Percentiles rank a stretch among this genome's conserved stretches.
Conservation (phyloP, 2,888 invertebrate genomes). For the Galerucella nymphaeae region DNA sequence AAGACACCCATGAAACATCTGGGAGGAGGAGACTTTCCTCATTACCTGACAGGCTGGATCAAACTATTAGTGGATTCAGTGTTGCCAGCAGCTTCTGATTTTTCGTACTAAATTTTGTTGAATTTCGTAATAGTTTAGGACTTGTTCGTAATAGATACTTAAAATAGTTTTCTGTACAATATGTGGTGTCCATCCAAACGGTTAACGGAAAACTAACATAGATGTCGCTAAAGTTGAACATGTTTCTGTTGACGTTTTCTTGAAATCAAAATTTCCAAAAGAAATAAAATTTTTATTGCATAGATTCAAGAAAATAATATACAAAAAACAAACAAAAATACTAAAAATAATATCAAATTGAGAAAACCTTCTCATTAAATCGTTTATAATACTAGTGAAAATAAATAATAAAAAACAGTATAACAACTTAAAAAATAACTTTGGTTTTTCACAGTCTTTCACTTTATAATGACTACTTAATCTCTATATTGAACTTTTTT, state of each 20-base stretch:
- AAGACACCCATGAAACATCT: too few relatives aligned
- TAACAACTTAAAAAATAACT: too few relatives aligned
- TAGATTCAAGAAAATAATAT: background rate
- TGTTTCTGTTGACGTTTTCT: background rate
- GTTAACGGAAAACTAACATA: background rate
- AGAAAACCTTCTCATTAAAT: background rate
- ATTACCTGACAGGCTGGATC: too few relatives aligned
- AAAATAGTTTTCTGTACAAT: background rate
- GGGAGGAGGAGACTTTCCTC: too few relatives aligned
- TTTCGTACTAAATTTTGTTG: too few relatives aligned
- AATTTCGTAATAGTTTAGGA: too few relatives aligned
- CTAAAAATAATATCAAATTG: background rate
- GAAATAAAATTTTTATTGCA: background rate
- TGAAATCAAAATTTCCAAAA: background rate
- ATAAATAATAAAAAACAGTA: background rate
- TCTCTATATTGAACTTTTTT: too few relatives aligned
- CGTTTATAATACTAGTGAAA: background rate
- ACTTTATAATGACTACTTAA: too few relatives aligned
- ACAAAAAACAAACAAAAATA: background rate
- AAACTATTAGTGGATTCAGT: too few relatives aligned
- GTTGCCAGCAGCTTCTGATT: too few relatives aligned
- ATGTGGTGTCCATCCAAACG: slow-evolving; percentile 2
- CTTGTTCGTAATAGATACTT: too few relatives aligned
- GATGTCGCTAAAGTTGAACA: background rate
- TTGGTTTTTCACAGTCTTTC: too few relatives aligned